Evolutionary conservation across 2,113 vertebrate species (phyloP), one percentile per base, ranked within the genome.

Genomic region (Eulemur macaco): DNA sequence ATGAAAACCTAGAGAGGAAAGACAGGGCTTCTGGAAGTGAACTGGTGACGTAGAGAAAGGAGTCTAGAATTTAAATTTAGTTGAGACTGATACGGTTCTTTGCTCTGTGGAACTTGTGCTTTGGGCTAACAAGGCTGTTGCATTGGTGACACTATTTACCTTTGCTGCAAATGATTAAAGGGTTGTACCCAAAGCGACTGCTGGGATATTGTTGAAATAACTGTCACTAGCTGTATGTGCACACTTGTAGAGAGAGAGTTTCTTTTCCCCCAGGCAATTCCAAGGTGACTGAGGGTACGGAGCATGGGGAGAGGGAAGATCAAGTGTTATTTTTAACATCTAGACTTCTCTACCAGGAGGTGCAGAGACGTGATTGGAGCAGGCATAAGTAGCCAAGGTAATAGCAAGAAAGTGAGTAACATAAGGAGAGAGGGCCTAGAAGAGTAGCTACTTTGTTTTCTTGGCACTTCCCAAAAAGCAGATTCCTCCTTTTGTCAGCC

Each of bases 1-100:
- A 42, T 78, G 52, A 95, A 76, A 96, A 94, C 45, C 10, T 25
- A 92, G 69, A 93, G 11, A 77, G 54, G 15, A 45, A 83, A 95
- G 94, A 78, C 14, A 63, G 21, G 58, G 69, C 42, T 54, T 91
- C 93, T 81, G 3, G 13, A 91, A 29, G 18, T 27, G 82, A 63
- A 63, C 4, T 63, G 11, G 5, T 13, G 42, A 87, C 10, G 52
- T 14, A 91, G 37, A 73, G 12, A 91, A 91, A 27, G 27, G 45
- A 86, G 52, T 17, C 60, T 71, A 37, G 91, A 95, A 91, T 94
- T 93, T 80, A 39, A 45, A 87, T 93, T 86, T 88, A 25, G 7
- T 6, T 71, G 78, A 34, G 18, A 64, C 37, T 52, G 4, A 5
- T 31, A 58, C 86, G 39, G 34, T 31, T 84, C 60, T 93, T 76